A percentile compares a stretch with the other conserved stretches of the same genome.
Evolutionary conservation across 2,888 invertebrate species (phyloP).

Genomic region (Elegia similella): DNA sequence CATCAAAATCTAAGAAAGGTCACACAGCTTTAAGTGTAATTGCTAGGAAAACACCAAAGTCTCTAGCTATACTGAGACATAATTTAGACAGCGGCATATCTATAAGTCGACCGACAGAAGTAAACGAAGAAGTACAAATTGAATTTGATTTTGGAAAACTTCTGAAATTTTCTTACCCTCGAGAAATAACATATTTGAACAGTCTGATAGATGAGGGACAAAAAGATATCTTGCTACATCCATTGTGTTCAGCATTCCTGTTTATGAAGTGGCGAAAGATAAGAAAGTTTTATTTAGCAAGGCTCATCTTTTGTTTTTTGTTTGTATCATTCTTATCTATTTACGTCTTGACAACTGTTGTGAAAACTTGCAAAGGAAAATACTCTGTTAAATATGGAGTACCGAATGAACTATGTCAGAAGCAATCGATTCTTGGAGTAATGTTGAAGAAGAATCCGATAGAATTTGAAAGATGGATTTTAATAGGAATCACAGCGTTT

Average conservation of each 20-base stretch:
- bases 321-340: slow-evolving; percentile 90
- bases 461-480: slow-evolving; percentile 89
- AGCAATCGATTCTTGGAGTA: slow-evolving; percentile 86
- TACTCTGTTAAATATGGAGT: slow-evolving; percentile 75
- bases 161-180: slow-evolving; percentile 90
- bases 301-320: slow-evolving; percentile 89
- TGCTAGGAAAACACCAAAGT: slow-evolving; percentile 91
- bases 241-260: slow-evolving; percentile 92
- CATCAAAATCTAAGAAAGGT: slow-evolving; percentile 92
- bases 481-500: slow-evolving; percentile 88
- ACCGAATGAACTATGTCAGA: slow-evolving; percentile 87
- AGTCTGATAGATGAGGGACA: slow-evolving; percentile 94
- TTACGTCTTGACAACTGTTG: slow-evolving; percentile 90
- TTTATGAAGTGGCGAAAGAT: slow-evolving; percentile 96
- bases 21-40: slow-evolving; percentile 92
- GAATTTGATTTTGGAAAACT: slow-evolving; percentile 91
- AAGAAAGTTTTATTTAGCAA: slow-evolving; percentile 91
- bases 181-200: slow-evolving; percentile 92
- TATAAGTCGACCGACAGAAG: slow-evolving; percentile 86
- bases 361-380: slow-evolving; percentile 84
- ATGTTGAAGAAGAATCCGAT: slow-evolving; percentile 88
- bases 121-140: slow-evolving; percentile 90
- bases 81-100: slow-evolving; percentile 90
- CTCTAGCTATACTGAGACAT: slow-evolving; percentile 89
- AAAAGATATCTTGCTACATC: slow-evolving; percentile 92